Base-by-base conservation (phyloP, 2,888 invertebrate genomes). In the Acrobasis consociella region DNA sequence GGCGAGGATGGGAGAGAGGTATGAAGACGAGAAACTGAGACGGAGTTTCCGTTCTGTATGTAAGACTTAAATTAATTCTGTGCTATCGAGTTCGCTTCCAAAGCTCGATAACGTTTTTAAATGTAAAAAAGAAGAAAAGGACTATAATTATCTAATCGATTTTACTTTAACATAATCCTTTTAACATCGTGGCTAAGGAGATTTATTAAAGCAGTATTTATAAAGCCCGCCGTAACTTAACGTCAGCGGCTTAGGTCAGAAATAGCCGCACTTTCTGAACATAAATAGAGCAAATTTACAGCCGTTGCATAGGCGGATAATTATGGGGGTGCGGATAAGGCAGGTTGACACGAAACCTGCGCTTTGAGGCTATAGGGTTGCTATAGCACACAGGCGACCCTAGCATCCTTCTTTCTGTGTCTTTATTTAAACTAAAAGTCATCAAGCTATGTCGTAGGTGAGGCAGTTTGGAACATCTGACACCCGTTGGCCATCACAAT, bases 221-320 rank as follows among this genome's bases (percentile, higher is more conserved):
- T 52, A 31, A 55, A 53, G 37, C 9, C 55, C 9, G 8, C 55
- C 38, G 39, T n/a, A 42, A 42, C 42, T 56, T 56, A 56, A 56
- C 17, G 56, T 56, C 56, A 56, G 46, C 56, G 13, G 13, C 13
- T 42, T 9, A 38, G 56, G 42, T 42, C 42, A 38, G 53, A 55
- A 55, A 56, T 39, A 38, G 42, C 42, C 11, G 11, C 17, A 42
- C 5, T 46, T 31, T 31, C 31, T 22, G 22, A 42, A 22, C 17
- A 56, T 56, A 56, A 46, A 46, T 46, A 56, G 42, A 56, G 42
- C 9, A 42, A 46, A 42, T 39, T 56, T 22, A 56, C 22, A 22
- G 56, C 46, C 38, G 31, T 55, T 56, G 42, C 56, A 56, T 42
- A 46, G 1, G 46, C 46, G 55, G 17, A 11, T 39, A 56, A 56